Evolutionary conservation across 2,113 vertebrate genomes (phyloP).

Genomic region (Callospermophilus lateralis): DNA sequence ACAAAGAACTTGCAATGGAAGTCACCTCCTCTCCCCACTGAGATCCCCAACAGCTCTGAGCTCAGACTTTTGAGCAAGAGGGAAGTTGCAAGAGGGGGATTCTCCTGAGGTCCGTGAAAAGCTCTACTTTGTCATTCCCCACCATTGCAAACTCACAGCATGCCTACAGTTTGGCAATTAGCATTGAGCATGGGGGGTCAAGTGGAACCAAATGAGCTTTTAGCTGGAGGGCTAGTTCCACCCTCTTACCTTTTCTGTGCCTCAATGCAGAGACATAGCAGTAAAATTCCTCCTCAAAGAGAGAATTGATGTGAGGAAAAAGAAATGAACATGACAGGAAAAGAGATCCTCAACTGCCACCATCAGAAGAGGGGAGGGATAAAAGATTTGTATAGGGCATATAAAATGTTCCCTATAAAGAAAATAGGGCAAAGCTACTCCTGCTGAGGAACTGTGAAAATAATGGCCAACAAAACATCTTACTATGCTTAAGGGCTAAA

Average conservation of each 20-base stretch:
- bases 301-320: neutral
- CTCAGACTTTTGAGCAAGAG: neutral
- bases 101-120: neutral
- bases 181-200: neutral
- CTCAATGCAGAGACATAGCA: neutral
- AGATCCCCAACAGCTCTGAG: neutral
- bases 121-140: neutral
- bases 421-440: conserved; percentile 20
- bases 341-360: neutral
- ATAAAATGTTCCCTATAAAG: conserved; percentile 69
- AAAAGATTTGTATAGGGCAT: conserved; percentile 40
- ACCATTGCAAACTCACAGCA: neutral
- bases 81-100: neutral
- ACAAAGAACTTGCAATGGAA: neutral
- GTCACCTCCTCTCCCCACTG: neutral
- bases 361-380: neutral
- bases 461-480: conserved; percentile 18
- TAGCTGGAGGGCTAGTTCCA: neutral
- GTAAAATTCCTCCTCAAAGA: neutral
- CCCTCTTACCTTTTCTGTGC: neutral
- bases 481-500: neutral
- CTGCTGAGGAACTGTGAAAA: conserved; percentile 56
- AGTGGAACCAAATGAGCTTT: neutral
- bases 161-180: neutral
- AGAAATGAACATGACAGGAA: neutral